Evolutionary conservation across 2,888 invertebrate species (phyloP).

Genomic region (Melanophora roralis): DNA sequence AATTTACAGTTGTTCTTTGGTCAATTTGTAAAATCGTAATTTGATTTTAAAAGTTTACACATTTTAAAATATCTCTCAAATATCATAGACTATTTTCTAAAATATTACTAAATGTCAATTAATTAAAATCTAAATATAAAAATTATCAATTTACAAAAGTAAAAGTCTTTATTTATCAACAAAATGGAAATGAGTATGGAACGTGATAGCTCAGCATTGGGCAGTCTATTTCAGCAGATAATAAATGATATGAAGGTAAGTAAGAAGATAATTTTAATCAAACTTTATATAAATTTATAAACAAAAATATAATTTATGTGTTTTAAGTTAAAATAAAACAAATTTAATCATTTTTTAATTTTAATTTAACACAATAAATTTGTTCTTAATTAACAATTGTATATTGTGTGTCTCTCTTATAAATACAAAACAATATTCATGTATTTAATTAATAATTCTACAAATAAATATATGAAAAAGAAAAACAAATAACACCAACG

Average conservation of each 20-base stretch:
- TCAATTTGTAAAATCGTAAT: conserved; percentile 1
- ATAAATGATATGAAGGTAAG: conserved; percentile 98
- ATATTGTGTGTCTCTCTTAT: background rate
- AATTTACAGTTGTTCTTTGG: background rate
- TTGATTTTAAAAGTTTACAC: background rate
- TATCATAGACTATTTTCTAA: conserved; percentile 19
- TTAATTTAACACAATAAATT: too few species aligned
- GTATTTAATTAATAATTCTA: conserved; percentile 11
- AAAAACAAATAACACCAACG: background rate
- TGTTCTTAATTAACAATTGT: too few species aligned
- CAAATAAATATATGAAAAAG: background rate
- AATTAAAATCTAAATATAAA: conserved; percentile 10
- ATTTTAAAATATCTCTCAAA: background rate
- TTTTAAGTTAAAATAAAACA: too few species aligned
- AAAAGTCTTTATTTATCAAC: background rate
- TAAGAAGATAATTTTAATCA: conserved; percentile 58
- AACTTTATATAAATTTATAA: background rate
- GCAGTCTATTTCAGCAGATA: conserved; percentile 96
- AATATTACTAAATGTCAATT: conserved; percentile 54
- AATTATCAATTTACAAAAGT: background rate
- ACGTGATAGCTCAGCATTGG: conserved; percentile 91
- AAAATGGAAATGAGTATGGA: conserved; percentile 77
- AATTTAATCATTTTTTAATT: too few species aligned
- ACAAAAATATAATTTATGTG: too few species aligned
- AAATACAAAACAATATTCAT: background rate